Conservation (phyloP, 1,140 invertebrate genomes). For the Phortica variegata region DNA sequence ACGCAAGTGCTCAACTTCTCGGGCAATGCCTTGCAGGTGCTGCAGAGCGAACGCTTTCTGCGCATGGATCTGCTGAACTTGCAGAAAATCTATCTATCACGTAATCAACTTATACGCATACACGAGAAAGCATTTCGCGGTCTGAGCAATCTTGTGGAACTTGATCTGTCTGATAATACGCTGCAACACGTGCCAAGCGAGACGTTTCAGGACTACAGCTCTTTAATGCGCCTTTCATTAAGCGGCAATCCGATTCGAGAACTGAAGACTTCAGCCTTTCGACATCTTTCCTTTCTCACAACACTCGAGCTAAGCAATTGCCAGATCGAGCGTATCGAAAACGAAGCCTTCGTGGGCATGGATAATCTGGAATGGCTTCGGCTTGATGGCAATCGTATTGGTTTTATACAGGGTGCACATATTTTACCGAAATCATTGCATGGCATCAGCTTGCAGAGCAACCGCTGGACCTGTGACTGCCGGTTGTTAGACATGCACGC, state of each 20-base stretch:
- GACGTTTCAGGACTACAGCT: slow-evolving; percentile 74
- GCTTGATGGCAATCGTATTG: slow-evolving; percentile 78
- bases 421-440: slow-evolving; percentile 73
- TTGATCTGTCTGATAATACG: slow-evolving; percentile 82
- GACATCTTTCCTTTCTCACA: slow-evolving; percentile 71
- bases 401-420: slow-evolving; percentile 67
- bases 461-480: slow-evolving; percentile 89
- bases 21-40: slow-evolving; percentile 74
- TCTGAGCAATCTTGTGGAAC: slow-evolving; percentile 82
- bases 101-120: slow-evolving; percentile 74
- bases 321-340: slow-evolving; percentile 72
- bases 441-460: slow-evolving; percentile 78
- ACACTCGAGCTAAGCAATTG: slow-evolving; percentile 81
- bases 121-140: slow-evolving; percentile 78
- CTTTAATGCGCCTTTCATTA: slow-evolving; percentile 77
- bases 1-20: slow-evolving; percentile 86
- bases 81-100: slow-evolving; percentile 79
- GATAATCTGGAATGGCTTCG: slow-evolving; percentile 80
- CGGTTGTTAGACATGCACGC: slow-evolving; percentile 71
- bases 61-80: slow-evolving; percentile 79
- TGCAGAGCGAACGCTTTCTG: slow-evolving; percentile 75
- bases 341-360: slow-evolving; percentile 79
- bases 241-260: slow-evolving; percentile 77
- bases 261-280: slow-evolving; percentile 74
- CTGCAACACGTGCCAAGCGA: slow-evolving; percentile 73